phyloP scores from a whole-genome alignment of 2,888 invertebrate species.

The Mesodorylaimus sp. region DNA sequence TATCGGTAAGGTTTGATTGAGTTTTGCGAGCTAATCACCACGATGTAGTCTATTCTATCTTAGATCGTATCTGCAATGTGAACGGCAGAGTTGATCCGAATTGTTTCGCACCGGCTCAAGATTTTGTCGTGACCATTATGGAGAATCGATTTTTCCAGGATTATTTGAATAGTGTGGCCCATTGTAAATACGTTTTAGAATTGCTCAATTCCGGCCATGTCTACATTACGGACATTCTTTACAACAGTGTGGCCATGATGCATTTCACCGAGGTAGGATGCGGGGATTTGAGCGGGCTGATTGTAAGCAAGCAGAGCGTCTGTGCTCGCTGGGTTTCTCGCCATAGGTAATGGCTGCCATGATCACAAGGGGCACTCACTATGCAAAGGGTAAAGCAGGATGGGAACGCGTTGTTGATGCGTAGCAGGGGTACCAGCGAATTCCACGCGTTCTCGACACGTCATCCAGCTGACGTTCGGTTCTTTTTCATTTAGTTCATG shows the following conservation, averaged over 20 bases:
- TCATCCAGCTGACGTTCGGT: no score
- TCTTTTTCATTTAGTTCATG: conserved; percentile 52
- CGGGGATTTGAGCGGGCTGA: no score
- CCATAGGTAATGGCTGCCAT: no score
- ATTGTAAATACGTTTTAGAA: conserved; percentile 81
- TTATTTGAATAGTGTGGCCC: conserved; percentile 64
- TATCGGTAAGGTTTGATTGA: conserved; percentile 26
- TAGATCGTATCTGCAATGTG: conserved; percentile 46
- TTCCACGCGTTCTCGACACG: no score
- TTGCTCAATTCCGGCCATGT: conserved; percentile 56
- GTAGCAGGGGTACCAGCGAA: no score
- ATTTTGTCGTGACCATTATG: conserved; percentile 47
- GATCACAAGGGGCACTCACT: no score
- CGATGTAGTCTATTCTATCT: conserved; percentile 33
- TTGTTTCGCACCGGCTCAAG: conserved; percentile 55
- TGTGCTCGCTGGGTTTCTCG: no score
- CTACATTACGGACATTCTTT: conserved; percentile 63
- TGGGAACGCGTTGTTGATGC: no score
- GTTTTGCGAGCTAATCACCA: no score
- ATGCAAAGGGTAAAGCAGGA: no score
- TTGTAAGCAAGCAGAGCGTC: background rate
- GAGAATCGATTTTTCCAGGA: conserved; percentile 50
- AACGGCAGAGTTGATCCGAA: conserved; percentile 48
- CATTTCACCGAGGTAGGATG: conserved; percentile 65
- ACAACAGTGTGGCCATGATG: conserved; percentile 72